A percentile compares a stretch with the other conserved stretches of the same genome.
These are phyloP conservation scores for Eira barbara DNA, from an alignment of 2,113 vertebrate species.

Conservation along the genomic window DNA sequence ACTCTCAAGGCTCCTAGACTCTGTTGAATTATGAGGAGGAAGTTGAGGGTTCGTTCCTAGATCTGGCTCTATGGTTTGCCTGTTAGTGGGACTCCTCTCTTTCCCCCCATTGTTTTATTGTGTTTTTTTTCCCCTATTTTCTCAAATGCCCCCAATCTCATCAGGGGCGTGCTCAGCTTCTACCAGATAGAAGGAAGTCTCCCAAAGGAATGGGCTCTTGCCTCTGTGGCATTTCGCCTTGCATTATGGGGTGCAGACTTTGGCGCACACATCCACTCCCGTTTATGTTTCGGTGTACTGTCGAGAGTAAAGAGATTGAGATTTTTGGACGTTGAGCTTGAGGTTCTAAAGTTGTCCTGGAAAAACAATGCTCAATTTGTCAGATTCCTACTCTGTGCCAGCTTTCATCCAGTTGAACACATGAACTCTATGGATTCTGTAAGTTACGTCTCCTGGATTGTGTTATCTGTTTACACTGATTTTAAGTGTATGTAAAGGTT, in stretches of 20 bases:
- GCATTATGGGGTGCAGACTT: background rate
- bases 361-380: constrained; percentile 34
- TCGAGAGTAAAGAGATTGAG: background rate
- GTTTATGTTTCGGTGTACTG: background rate
- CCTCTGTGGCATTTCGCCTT: background rate
- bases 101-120: background rate
- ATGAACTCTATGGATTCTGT: constrained; percentile 55
- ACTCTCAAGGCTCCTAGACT: background rate
- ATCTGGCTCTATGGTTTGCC: background rate
- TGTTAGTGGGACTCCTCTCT: background rate
- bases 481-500: constrained; percentile 66
- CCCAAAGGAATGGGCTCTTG: background rate
- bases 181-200: background rate
- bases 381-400: constrained; percentile 50
- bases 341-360: background rate
- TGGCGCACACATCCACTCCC: background rate
- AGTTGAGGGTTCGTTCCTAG: background rate
- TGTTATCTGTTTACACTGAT: constrained; percentile 61
- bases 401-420: constrained; percentile 4
- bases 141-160: background rate
- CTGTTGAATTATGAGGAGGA: background rate
- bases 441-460: constrained; percentile 47
- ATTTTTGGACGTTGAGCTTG: background rate
- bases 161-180: background rate
- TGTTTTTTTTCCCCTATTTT: background rate